phyloP scores from a whole-genome alignment of 2,888 invertebrate species.

The Notodonta dromedarius region DNA sequence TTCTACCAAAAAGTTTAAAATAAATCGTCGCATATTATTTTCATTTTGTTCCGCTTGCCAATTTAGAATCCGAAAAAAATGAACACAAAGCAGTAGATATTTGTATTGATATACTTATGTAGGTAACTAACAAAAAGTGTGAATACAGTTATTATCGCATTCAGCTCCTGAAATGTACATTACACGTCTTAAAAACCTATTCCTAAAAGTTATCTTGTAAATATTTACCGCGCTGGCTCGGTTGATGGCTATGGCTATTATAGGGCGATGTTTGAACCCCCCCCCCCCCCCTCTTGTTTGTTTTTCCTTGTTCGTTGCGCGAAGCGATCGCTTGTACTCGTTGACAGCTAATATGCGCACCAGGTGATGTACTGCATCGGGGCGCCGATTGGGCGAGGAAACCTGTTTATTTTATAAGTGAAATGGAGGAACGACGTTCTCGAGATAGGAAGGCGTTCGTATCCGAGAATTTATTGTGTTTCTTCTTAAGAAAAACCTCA shows the following conservation, averaged over 20 bases:
- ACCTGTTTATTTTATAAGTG: constrained; percentile 22
- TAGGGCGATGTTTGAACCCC: constrained; percentile 47
- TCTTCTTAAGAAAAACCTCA: not conserved
- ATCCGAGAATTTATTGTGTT: not conserved
- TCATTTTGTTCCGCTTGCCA: not conserved
- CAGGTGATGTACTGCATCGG: constrained; percentile 56
- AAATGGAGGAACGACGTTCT: not conserved
- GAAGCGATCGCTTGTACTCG: constrained; percentile 57
- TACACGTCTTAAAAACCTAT: constrained; percentile 22
- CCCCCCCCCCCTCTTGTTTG: constrained; percentile 47
- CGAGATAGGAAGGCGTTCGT: not conserved
- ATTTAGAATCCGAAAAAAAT: too few relatives aligned
- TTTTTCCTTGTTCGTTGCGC: constrained; percentile 53
- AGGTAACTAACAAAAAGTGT: not conserved
- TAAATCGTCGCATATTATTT: not conserved
- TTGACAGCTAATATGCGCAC: constrained; percentile 70
- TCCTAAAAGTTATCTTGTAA: constrained; percentile 45
- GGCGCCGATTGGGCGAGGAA: constrained; percentile 39
- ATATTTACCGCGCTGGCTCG: constrained; percentile 56
- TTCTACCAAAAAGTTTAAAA: not conserved
- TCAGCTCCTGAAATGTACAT: constrained; percentile 12
- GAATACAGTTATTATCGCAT: constrained; percentile 18
- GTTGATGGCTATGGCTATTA: constrained; percentile 61
- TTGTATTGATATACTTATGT: too few relatives aligned
- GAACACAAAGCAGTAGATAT: too few relatives aligned